Base-by-base conservation (phyloP, 2,797 vertebrate genomes). In the Lacerta bilineata region DNA sequence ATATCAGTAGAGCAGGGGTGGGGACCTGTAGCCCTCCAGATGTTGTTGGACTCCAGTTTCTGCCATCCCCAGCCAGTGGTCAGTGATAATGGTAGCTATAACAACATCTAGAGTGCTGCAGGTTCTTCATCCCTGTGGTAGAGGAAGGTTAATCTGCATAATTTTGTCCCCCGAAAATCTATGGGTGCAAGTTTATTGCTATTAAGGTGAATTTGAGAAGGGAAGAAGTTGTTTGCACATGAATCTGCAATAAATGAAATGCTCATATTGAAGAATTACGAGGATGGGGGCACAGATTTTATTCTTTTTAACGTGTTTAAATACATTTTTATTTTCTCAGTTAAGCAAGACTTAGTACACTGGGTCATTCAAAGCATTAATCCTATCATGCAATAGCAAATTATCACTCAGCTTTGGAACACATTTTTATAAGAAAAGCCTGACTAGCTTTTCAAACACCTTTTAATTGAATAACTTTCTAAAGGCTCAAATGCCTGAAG, bases 201-300 rank as follows among this genome's bases (percentile, higher is more conserved):
- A 76, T 83, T 71, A 29, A 81, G 18, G 6, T 33, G 55, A 85
- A 74, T 85, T 64, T 84, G 33, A 50, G 11, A 13, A 75, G 83
- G 13, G 8, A 39, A 33, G 8, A 59, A 80, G 50, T 8, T 59
- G 55, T 18, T 55, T 33, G 46, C 4, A 33, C 33, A 29, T 25
- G n/a, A 79, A 79, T 79, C 50, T 79, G 25, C 27, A 50, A 29
- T 29, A 1, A 55, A 50, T 78, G 9, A 33, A 61, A 25, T 23
- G 8, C 55, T 61, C 33, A 36, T 13, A 72, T 72, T 13, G 69
- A 72, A 59, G 50, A 17, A 80, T 20, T 80, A 27, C 50, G 27
- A 33, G 50, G 59, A 33, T 2, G 36, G 9, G 25, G 25, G 27
- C 3, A 55, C 27, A 36, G 71, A 72, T 72, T 33, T 36, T n/a